These are phyloP conservation scores for Amazona vittata DNA, from an alignment of 2,113 vertebrate species.

Conservation along the genomic window DNA sequence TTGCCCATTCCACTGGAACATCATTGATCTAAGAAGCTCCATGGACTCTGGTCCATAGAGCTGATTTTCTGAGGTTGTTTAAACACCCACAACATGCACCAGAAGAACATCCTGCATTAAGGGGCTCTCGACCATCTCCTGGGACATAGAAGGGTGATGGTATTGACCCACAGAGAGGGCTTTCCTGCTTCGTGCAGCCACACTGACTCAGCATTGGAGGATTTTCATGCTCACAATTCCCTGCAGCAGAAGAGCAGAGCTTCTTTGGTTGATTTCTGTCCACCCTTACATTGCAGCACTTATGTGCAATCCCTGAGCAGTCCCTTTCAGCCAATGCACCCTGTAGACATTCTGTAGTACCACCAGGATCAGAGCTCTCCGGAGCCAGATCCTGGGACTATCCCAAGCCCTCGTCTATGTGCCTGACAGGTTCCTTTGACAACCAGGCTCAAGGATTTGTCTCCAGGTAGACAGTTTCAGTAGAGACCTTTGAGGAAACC, in stretches of 20 bases:
- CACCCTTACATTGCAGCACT: fast-evolving
- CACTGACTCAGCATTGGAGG: background rate
- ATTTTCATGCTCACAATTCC: background rate
- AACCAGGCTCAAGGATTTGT: background rate
- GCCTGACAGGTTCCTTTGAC: background rate
- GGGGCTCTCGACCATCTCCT: background rate
- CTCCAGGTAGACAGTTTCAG: background rate
- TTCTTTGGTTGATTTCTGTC: background rate
- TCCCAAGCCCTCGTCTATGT: background rate
- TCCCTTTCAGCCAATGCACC: background rate
- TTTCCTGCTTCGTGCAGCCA: background rate
- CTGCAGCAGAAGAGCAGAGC: background rate
- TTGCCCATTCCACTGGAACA: background rate
- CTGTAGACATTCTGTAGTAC: background rate
- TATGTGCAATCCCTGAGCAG: background rate
- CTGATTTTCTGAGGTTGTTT: background rate
- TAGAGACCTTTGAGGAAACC: background rate
- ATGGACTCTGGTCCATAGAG: background rate
- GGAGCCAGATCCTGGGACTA: background rate
- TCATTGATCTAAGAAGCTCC: background rate
- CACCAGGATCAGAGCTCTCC: background rate
- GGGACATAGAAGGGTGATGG: background rate
- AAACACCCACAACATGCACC: background rate
- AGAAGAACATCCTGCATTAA: background rate
- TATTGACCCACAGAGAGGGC: fast-evolving